Evolutionary conservation across 1,140 invertebrate species (phyloP), one percentile per base, ranked within the genome.

Genomic region (Gryllus bimaculatus): DNA sequence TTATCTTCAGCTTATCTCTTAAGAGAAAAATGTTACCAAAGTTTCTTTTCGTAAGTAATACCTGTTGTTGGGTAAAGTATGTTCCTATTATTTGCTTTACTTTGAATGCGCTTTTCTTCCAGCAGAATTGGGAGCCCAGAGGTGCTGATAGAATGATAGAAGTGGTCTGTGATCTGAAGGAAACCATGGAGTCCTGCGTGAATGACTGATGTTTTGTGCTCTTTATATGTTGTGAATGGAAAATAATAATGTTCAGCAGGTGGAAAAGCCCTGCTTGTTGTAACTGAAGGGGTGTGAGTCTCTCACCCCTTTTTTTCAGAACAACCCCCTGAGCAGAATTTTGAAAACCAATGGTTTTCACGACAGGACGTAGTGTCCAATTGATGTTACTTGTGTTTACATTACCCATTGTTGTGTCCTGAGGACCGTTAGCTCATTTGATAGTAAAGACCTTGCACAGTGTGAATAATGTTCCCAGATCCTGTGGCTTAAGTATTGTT

Each of bases 371-470:
- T 76, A 12, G 18, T 20, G 20, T 47, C 18, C 8, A 47, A 10
- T 73, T 78, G 18, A 13, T 74, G 47, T 75, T 39, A 20, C 73
- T 75, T 66, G 47, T 47, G 39, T 26, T 79, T 20, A 20, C 47
- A 78, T 74, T 26, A 75, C 74, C 39, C n/a, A 10, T 4, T 66
- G 12, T 78, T 15, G 39, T 18, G 66, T 75, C 26, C 47, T 20
- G 12, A 48, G 74, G 20, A 47, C 78, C n/a, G 47, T 26, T 49
- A 48, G 66, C 48, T 47, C 66, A 79, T 47, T 73, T 47, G n/a
- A 74, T 78, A 20, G 21, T 78, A n/a, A 79, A 74, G 39, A 73
- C 7, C 18, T 75, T 20, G 20, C n/a, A 48, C 74, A 73, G 73
- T 49, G 47, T 77, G 47, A 47, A 77, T 48, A 77, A 77, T 75